phyloP scores from a whole-genome alignment of 2,888 invertebrate genomes.

The Brachynemurus nebulosus region DNA sequence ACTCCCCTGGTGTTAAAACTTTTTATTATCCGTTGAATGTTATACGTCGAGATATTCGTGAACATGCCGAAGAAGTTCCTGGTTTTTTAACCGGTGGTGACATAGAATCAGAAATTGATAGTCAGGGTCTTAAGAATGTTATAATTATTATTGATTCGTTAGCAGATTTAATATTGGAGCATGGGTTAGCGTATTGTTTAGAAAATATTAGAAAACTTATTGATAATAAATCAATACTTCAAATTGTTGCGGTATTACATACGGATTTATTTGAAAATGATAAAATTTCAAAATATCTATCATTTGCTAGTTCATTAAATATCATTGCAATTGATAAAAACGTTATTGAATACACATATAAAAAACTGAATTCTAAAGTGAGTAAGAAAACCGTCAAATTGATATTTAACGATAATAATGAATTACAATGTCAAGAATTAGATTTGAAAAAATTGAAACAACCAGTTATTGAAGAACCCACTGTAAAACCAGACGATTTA shows the following conservation, averaged over 20 bases:
- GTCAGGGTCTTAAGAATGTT: not conserved
- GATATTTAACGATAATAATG: not conserved
- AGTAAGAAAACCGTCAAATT: not conserved
- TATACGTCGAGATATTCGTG: too few relatives aligned
- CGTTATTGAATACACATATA: conserved; percentile 1
- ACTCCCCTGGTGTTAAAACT: too few relatives aligned
- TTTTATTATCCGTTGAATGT: too few relatives aligned
- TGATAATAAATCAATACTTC: not conserved
- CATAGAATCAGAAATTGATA: too few relatives aligned
- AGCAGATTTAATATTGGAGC: not conserved
- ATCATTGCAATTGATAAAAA: not conserved
- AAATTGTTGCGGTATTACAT: conserved; percentile 1
- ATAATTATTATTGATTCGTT: conserved; percentile 1
- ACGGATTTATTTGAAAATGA: not conserved
- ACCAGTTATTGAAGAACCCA: not conserved
- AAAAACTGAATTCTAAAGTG: not conserved
- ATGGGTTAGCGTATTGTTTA: not conserved
- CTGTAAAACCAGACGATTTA: conserved; percentile 21
- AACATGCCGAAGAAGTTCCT: too few relatives aligned
- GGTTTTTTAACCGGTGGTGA: too few relatives aligned
- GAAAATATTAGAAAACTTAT: not conserved
- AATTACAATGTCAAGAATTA: not conserved
- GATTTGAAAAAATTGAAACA: not conserved
- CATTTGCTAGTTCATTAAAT: not conserved
- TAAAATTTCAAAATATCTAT: not conserved